phyloP scores from a whole-genome alignment of 2,113 vertebrate genomes.

The Perca flavescens region DNA sequence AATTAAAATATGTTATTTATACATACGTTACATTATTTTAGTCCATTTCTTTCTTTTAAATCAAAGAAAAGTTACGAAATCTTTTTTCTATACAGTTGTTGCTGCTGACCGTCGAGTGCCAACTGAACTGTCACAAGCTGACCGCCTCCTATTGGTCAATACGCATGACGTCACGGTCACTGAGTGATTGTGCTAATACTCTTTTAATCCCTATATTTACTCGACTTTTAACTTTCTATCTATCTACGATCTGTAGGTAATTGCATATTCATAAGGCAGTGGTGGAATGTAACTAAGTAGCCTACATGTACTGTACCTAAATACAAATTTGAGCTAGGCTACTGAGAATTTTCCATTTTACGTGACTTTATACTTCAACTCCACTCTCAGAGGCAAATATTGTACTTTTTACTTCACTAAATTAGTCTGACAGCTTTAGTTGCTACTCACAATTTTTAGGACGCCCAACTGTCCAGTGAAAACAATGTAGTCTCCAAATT shows the following conservation, averaged over 20 bases:
- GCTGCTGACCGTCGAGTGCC: background rate
- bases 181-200: background rate
- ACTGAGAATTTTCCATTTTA: background rate
- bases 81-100: constrained; percentile 13
- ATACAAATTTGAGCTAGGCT: background rate
- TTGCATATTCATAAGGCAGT: too few species aligned
- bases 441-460: background rate
- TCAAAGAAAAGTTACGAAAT: background rate
- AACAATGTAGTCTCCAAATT: background rate
- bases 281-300: background rate
- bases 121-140: constrained; percentile 4
- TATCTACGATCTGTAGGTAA: background rate
- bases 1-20: accelerated
- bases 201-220: background rate
- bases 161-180: constrained; percentile 54
- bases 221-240: background rate
- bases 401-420: background rate
- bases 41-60: background rate
- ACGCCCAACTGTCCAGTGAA: background rate
- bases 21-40: background rate
- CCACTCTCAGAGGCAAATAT: background rate
- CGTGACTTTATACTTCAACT: background rate
- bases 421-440: background rate
- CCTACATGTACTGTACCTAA: background rate
- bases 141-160: constrained; percentile 59